Evolutionary conservation across 1,140 invertebrate species (phyloP).

Genomic region (Trachymyrmex cornetzi): DNA sequence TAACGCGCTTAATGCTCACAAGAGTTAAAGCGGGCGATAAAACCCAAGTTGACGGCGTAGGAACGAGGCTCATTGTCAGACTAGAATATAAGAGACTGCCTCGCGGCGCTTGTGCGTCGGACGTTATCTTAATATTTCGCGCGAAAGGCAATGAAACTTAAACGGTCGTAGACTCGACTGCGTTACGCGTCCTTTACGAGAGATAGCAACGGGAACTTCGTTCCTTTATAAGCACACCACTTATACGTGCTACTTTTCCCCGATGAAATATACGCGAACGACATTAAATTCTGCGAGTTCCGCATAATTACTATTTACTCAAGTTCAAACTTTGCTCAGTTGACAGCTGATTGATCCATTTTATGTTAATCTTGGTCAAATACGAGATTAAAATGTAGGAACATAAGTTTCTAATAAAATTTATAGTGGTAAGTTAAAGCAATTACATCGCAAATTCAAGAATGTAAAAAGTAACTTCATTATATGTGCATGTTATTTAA

Average conservation of each 20-base stretch:
- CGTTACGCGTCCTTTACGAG: slow-evolving; percentile 17
- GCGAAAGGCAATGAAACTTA: slow-evolving; percentile 39
- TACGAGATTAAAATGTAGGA: not conserved
- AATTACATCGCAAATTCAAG: no score
- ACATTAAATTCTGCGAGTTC: not conserved
- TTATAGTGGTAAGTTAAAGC: not conserved
- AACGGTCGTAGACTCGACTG: slow-evolving; percentile 38
- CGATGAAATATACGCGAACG: not conserved
- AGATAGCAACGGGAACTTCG: slow-evolving; percentile 23
- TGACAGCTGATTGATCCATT: not conserved
- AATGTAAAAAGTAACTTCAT: no score
- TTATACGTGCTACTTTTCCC: not conserved
- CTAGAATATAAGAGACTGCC: slow-evolving; percentile 34
- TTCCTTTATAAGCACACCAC: slow-evolving; percentile 15
- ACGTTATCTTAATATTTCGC: slow-evolving; percentile 68
- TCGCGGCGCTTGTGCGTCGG: slow-evolving; percentile 2
- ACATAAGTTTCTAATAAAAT: not conserved
- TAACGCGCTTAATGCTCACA: slow-evolving; percentile 55
- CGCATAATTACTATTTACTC: slow-evolving; percentile 27
- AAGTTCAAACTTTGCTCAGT: not conserved
- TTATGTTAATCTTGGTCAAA: not conserved
- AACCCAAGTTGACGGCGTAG: slow-evolving; percentile 55
- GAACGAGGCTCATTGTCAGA: slow-evolving; percentile 27
- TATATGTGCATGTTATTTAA: no score
- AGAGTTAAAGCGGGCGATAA: slow-evolving; percentile 57